These are phyloP conservation scores for Cyrtonyx montezumae DNA, from an alignment of 2,113 vertebrate species.

Conservation along the genomic window DNA sequence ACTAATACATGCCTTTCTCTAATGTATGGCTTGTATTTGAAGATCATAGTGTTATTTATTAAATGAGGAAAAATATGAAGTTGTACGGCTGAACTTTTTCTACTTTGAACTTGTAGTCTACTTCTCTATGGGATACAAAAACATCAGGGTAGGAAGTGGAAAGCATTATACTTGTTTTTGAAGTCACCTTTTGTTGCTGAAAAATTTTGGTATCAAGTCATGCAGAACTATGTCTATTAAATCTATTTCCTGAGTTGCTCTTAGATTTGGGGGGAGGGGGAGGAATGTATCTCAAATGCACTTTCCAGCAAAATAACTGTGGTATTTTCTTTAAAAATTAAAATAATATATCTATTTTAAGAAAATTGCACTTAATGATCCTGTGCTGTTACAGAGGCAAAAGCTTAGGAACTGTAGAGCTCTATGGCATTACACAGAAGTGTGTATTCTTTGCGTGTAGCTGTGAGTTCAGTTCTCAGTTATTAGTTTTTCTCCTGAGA, in stretches of 20 bases:
- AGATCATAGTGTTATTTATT: not conserved
- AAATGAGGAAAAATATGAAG: not conserved
- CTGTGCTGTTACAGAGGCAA: not conserved
- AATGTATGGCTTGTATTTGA: not conserved
- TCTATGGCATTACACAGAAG: not conserved
- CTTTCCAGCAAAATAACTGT: not conserved
- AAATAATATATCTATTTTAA: not conserved
- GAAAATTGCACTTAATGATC: not conserved
- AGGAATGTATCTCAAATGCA: not conserved
- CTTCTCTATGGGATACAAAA: not conserved
- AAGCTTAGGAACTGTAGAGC: not conserved
- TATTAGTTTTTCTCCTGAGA: not conserved
- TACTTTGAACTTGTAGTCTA: not conserved
- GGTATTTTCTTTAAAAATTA: not conserved
- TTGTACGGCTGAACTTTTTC: not conserved
- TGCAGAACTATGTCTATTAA: not conserved
- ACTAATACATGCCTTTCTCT: not conserved
- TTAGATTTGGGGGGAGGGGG: accelerated
- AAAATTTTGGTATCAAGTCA: not conserved
- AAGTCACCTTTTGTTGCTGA: not conserved
- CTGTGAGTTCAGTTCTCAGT: not conserved
- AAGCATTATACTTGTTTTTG: not conserved
- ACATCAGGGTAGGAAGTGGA: not conserved
- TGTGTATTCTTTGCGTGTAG: not conserved
- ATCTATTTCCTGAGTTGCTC: not conserved